Percentiles rank a stretch among this genome's conserved stretches.
Conservation (phyloP, 2,113 vertebrate genomes). For the Columbina picui region DNA sequence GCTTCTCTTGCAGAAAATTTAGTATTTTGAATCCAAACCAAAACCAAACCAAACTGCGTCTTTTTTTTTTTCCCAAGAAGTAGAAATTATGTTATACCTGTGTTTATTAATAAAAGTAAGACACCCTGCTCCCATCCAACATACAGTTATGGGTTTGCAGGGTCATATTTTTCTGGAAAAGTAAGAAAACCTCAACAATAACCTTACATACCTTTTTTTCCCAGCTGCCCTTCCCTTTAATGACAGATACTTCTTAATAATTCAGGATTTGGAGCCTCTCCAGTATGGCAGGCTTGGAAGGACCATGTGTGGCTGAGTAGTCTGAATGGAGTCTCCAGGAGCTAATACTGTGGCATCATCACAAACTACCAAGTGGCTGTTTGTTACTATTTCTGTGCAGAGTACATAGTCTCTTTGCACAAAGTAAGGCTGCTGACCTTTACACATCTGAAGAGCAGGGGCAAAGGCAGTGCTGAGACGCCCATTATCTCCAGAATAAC, state of each 20-base stretch:
- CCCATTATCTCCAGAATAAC: fast-evolving
- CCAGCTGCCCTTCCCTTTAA: background rate
- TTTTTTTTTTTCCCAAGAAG: background rate
- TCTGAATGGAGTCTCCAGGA: background rate
- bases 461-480: background rate
- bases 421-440: background rate
- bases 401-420: fast-evolving
- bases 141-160: fast-evolving
- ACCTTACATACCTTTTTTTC: background rate
- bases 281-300: background rate
- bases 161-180: background rate
- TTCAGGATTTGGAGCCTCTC: background rate
- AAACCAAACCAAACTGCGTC: background rate
- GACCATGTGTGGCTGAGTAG: background rate
- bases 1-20: background rate
- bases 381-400: background rate
- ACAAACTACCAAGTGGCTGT: background rate
- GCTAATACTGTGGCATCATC: background rate
- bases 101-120: background rate
- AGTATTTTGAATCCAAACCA: background rate
- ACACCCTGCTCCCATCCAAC: background rate
- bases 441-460: fast-evolving
- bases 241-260: background rate
- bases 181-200: background rate
- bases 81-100: background rate